These are phyloP conservation scores for Stenotaenia linearis DNA, from an alignment of 2,888 invertebrate species.

Conservation along the genomic window DNA sequence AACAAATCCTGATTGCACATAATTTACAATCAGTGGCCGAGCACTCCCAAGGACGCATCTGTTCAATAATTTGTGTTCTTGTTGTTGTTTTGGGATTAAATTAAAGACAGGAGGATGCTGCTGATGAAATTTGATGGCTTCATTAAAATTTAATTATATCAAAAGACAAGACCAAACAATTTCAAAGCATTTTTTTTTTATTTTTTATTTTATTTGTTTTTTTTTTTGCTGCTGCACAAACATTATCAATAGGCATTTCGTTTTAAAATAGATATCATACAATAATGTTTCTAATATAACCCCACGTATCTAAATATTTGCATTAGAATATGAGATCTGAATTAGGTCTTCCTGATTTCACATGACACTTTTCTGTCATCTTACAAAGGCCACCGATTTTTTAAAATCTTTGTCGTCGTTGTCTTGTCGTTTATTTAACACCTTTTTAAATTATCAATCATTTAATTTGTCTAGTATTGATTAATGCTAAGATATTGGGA, in stretches of 20 bases:
- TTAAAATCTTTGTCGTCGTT: background rate
- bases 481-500: conserved; percentile 21
- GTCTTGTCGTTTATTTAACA: background rate
- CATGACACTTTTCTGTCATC: conserved; percentile 12
- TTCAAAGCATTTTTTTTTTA: background rate
- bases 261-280: conserved; percentile 22
- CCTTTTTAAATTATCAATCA: background rate
- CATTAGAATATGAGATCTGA: conserved; percentile 18
- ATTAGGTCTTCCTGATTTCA: conserved; percentile 26
- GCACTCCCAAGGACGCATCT: background rate
- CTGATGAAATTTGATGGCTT: background rate
- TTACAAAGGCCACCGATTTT: conserved; percentile 4
- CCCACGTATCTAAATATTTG: conserved; percentile 26
- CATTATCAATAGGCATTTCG: conserved; percentile 17
- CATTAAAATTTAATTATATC: background rate
- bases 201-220: background rate
- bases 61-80: conserved; percentile 18
- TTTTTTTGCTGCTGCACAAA: conserved; percentile 17
- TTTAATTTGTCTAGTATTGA: background rate
- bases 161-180: background rate
- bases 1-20: background rate
- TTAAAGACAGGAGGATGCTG: background rate
- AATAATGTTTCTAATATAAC: conserved; percentile 11
- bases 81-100: conserved; percentile 23
- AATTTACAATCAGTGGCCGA: background rate